Evolutionary conservation across 2,113 vertebrate genomes (phyloP).

Genomic region (Sinocyclocheilus rhinocerous): DNA sequence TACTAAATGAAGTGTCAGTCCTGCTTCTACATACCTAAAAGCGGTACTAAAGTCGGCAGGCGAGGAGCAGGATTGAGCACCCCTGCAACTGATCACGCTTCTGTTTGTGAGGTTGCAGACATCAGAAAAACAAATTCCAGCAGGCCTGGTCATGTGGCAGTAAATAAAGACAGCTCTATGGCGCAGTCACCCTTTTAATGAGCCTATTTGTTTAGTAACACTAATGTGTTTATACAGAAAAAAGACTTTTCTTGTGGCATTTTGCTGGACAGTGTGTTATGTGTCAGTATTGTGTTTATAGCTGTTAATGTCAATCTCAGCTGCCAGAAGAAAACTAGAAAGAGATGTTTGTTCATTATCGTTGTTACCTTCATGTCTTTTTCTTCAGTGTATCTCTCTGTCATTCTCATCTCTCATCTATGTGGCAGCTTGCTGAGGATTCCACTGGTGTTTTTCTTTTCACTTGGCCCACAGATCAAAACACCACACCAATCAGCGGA

Average conservation of each 20-base stretch:
- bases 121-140: background rate
- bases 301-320: background rate
- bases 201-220: background rate
- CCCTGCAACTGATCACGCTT: background rate
- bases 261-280: background rate
- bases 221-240: background rate
- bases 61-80: background rate
- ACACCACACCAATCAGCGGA: slow-evolving; percentile 54
- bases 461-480: slow-evolving; percentile 45
- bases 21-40: background rate
- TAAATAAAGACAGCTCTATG: slow-evolving; percentile 13
- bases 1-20: background rate
- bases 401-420: slow-evolving; percentile 13
- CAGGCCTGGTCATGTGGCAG: background rate
- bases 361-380: background rate
- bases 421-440: slow-evolving; percentile 6
- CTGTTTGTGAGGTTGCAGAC: background rate
- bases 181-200: slow-evolving; percentile 3
- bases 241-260: background rate
- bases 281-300: background rate
- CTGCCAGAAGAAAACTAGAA: background rate
- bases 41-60: background rate
- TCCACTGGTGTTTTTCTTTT: background rate
- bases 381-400: background rate
- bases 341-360: background rate